Evolutionary conservation across 2,113 vertebrate species (phyloP).

Genomic region (Paralichthys olivaceus): DNA sequence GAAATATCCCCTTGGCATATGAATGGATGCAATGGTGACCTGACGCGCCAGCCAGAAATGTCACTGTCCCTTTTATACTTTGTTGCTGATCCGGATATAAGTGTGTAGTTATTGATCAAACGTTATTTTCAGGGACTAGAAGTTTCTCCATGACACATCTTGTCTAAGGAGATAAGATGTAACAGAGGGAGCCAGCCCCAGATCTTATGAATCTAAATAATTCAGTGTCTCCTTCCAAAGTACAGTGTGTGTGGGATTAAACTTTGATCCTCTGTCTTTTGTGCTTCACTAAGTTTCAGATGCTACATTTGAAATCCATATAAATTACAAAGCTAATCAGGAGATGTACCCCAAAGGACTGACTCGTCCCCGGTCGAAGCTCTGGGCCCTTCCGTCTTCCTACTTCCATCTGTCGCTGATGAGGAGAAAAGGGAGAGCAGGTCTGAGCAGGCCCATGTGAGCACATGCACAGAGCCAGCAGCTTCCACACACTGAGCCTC

Average conservation of each 20-base stretch:
- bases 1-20: slow-evolving; percentile 54
- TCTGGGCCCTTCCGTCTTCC: slow-evolving; percentile 8
- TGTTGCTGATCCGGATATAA: slow-evolving; percentile 29
- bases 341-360: neutral
- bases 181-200: neutral
- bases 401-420: slow-evolving; percentile 30
- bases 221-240: slow-evolving; percentile 14
- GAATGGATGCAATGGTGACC: slow-evolving; percentile 46
- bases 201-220: slow-evolving; percentile 24
- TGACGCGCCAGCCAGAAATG: slow-evolving; percentile 36
- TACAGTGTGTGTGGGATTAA: neutral
- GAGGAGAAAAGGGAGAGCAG: slow-evolving; percentile 33
- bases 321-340: slow-evolving; percentile 16
- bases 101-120: slow-evolving; percentile 13
- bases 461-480: slow-evolving; percentile 14
- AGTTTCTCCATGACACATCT: neutral
- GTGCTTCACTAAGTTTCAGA: slow-evolving; percentile 21
- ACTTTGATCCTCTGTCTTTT: slow-evolving; percentile 22
- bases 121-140: neutral
- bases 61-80: slow-evolving; percentile 35
- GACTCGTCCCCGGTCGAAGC: neutral
- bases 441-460: slow-evolving; percentile 41
- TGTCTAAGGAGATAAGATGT: neutral
- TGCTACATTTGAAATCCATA: slow-evolving; percentile 5
- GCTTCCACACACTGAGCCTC: slow-evolving; percentile 23